Evolutionary conservation across 1,140 invertebrate genomes (phyloP), one percentile per base, ranked within the genome.

Genomic region (Himalopsyche phryganea): DNA sequence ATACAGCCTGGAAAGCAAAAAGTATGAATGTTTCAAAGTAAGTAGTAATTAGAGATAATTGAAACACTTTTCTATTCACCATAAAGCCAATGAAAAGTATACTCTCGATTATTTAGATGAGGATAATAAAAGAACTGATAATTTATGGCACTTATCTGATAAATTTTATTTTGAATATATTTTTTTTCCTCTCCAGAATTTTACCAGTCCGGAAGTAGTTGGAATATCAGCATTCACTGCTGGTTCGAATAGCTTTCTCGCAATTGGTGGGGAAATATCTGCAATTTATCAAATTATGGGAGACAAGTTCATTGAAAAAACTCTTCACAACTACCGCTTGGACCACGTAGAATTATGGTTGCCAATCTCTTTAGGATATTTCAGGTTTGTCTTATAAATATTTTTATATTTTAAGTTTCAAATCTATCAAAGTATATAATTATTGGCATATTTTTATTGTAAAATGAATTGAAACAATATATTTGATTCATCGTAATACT

Each of bases 311-410:
- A 23, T 50, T 13, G 50, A 58, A 35, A 60, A 47, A 42, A 32
- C 10, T 13, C 13, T 65, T 10, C 14, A 41, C 2, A 45, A 65
- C 44, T 58, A 55, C 50, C 50, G 58, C n/a, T 36, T 65, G 18
- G 35, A 58, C 11, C 58, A 65, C 32, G 62, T 65, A 6, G 62
- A 65, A 44, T 13, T 49, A 35, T 65, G 52, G 52, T 40, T 65
- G 18, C 58, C 62, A 13, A 54, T 65, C 19, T 40, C 53, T 10
- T 40, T 65, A n/a, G 54, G 50, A 48, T 64, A 60, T 54, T 58
- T 50, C 14, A 58, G 61, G 61, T 63, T 28, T 28, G 23, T 28
- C 9, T 5, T 9, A 28, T 28, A 28, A n/a, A n/a, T n/a, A n/a
- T n/a, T n/a, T n/a, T n/a, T n/a, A n/a, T n/a, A n/a, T n/a, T n/a